A percentile compares a stretch with the other conserved stretches of the same genome.
Conservation (phyloP, 2,888 invertebrate species). For the Junonia oenone region DNA sequence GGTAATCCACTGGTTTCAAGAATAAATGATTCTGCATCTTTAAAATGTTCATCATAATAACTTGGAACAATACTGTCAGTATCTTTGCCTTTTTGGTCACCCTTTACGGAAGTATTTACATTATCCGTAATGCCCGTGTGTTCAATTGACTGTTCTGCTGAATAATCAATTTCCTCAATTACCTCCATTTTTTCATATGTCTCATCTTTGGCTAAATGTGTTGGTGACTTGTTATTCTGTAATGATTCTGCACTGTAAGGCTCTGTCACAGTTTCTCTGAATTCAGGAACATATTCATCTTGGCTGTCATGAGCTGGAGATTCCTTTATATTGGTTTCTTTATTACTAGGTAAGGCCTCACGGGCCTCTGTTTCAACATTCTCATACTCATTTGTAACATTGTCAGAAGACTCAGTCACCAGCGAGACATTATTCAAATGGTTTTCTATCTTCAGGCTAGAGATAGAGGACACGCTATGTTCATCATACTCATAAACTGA, state of each 20-base stretch:
- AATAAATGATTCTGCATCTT: constrained; percentile 89
- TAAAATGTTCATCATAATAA: constrained; percentile 83
- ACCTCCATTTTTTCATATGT: constrained; percentile 44
- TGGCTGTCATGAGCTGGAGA: constrained; percentile 34
- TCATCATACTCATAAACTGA: constrained; percentile 69
- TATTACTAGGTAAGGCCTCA: constrained; percentile 32
- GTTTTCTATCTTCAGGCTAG: constrained; percentile 63
- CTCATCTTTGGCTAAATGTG: constrained; percentile 34
- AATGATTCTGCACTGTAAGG: constrained; percentile 22
- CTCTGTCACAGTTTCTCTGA: constrained; percentile 19
- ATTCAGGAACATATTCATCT: constrained; percentile 49
- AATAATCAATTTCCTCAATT: constrained; percentile 43
- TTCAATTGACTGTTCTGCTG: constrained; percentile 34
- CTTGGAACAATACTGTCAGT: constrained; percentile 52
- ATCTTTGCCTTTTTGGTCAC: constrained; percentile 48
- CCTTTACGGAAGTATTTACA: constrained; percentile 37
- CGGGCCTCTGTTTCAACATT: constrained; percentile 27
- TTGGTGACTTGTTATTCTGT: constrained; percentile 28
- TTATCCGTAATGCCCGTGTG: constrained; percentile 38
- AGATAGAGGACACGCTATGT: constrained; percentile 58
- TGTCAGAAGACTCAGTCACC: constrained; percentile 41
- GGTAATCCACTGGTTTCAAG: constrained; percentile 81
- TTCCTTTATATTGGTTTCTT: constrained; percentile 32
- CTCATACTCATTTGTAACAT: constrained; percentile 29
- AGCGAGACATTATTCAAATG: constrained; percentile 45